Base-by-base conservation (phyloP, 2,113 vertebrate species). In the Anolis sagrei region DNA sequence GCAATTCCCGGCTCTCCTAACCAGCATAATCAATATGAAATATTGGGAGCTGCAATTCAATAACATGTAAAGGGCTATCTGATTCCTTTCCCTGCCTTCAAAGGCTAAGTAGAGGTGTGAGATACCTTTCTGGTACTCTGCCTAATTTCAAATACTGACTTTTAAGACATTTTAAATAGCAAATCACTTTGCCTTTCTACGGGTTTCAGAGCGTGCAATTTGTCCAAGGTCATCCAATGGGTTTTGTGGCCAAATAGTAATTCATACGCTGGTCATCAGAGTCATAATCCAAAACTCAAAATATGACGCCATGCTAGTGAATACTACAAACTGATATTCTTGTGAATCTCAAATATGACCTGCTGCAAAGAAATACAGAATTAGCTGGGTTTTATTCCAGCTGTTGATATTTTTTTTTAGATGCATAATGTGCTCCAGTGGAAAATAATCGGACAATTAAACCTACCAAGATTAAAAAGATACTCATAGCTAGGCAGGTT, bases 401-500 rank as follows among this genome's bases (percentile, higher is more conserved):
- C 4, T 34, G 21, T 27, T 80, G 19, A 29, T 4, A 29, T 29
- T 80, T 34, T 58, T n/a, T 48, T 32, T 69, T 76, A 76, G 13
- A 76, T 49, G 48, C 18, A 75, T 21, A 64, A 27, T n/a, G 70
- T 73, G 36, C 62, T 62, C 29, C 14, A 1, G 39, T 7, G 76
- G 75, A 69, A 25, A 77, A 27, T 70, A 44, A 25, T 44, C 32
- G 79, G 1, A 23, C 16, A 25, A 32, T 2, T 14, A 73, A 23
- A 95, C 97, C 91, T 80, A 99, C 99, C 99, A 7, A 99, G 93
- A 62, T 97, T 99, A 92, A 99, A 99, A 62, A 99, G 98, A 92
- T 99, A 99, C 81, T 99, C 99, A 0, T 99, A 99, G 96, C 99
- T 99, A 39, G 99, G 99, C 87, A 99, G 95, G 92, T 99, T 99